Percentiles rank a stretch among this genome's conserved stretches.
Evolutionary conservation across 2,113 vertebrate genomes (phyloP).

Genomic region (Pimephales promelas): DNA sequence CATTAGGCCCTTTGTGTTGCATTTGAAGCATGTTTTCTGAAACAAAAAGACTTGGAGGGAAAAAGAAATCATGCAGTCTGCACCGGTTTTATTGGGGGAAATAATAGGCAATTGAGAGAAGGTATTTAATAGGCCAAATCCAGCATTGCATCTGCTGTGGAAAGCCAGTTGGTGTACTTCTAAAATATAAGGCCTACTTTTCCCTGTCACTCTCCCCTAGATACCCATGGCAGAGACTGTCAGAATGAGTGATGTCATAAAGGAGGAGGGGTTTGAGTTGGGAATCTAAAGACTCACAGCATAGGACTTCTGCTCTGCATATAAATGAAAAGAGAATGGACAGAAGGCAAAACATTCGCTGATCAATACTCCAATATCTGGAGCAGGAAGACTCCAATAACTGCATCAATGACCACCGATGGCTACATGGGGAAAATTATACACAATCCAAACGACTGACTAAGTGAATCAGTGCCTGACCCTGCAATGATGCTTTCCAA

Average conservation of each 20-base stretch:
- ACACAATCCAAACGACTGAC: constrained; percentile 55
- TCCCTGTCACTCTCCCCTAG: neutral
- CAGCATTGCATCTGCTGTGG: constrained; percentile 70
- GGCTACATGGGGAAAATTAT: constrained; percentile 75
- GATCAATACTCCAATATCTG: constrained; percentile 82
- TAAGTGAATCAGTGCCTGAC: constrained; percentile 69
- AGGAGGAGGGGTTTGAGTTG: constrained; percentile 39
- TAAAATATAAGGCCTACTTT: constrained; percentile 58
- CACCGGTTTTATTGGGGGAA: constrained; percentile 78
- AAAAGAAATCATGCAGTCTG: constrained; percentile 75
- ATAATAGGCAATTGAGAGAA: constrained; percentile 82
- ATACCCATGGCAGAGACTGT: constrained; percentile 35
- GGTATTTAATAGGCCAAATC: constrained; percentile 80
- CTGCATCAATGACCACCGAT: constrained; percentile 79
- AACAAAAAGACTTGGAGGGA: constrained; percentile 71
- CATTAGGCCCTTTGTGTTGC: constrained; percentile 72
- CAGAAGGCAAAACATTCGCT: constrained; percentile 78
- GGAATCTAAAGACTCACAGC: constrained; percentile 54
- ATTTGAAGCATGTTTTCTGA: constrained; percentile 80
- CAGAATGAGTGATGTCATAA: constrained; percentile 49
- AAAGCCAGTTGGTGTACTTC: constrained; percentile 63
- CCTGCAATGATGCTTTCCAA: constrained; percentile 72
- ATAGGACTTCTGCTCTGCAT: constrained; percentile 75
- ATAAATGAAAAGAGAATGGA: constrained; percentile 80
- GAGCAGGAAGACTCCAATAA: constrained; percentile 80